These are phyloP conservation scores for Paradisaea rubra DNA, from an alignment of 2,113 vertebrate species.

Conservation along the genomic window DNA sequence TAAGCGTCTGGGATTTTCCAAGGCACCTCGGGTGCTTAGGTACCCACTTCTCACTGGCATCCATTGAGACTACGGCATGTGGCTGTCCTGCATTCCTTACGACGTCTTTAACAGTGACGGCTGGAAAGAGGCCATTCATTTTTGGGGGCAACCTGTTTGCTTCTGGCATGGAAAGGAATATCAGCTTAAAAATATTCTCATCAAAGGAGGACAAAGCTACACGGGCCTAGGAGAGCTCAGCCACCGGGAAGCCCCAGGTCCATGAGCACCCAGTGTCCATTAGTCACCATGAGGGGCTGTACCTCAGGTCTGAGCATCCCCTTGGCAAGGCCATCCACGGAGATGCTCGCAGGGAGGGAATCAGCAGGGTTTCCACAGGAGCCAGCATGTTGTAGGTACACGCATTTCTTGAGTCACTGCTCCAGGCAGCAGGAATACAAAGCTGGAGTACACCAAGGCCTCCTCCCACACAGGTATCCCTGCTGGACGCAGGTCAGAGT, in stretches of 20 bases:
- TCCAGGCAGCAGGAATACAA: background rate
- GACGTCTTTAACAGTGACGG: rapidly evolving
- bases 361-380: background rate
- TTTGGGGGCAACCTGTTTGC: background rate
- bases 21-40: background rate
- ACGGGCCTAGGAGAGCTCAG: background rate
- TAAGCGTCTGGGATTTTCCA: background rate
- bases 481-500: background rate
- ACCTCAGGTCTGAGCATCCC: background rate
- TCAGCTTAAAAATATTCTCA: background rate
- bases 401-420: background rate
- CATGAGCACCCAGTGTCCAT: background rate
- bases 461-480: background rate
- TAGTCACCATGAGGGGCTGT: background rate
- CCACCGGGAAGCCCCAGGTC: background rate
- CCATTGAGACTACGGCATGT: rapidly evolving
- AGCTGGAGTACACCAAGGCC: background rate
- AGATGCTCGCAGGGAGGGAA: background rate
- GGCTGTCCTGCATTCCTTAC: background rate
- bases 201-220: background rate
- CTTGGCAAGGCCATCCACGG: background rate
- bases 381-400: background rate
- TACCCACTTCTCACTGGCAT: background rate
- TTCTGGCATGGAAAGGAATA: background rate
- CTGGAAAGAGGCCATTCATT: background rate